Conservation (phyloP, 2,113 vertebrate genomes). For the Bubalus kerabau region DNA sequence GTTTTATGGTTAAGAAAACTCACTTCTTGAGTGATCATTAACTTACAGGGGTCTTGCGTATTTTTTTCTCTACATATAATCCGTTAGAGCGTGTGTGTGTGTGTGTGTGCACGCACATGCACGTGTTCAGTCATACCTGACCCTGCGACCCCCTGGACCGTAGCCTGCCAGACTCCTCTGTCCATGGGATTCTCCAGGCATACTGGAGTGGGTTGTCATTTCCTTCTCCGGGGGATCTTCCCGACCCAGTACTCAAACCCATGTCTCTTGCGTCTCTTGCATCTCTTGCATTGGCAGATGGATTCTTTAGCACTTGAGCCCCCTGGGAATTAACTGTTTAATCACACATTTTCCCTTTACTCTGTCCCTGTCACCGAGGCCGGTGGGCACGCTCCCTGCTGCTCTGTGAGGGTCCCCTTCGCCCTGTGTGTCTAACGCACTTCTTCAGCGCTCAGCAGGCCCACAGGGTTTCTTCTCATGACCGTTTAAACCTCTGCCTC, state of each 20-base stretch:
- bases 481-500: not conserved
- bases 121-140: not conserved
- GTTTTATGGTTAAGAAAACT: not conserved
- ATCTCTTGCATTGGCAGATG: not conserved
- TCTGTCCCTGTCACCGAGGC: not conserved
- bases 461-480: not conserved
- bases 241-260: not conserved
- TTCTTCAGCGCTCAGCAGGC: not conserved
- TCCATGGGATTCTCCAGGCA: not conserved
- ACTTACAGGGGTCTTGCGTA: not conserved
- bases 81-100: not conserved
- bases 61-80: not conserved
- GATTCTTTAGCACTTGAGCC: not conserved
- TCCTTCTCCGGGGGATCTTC: not conserved
- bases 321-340: not conserved
- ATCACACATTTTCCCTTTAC: not conserved
- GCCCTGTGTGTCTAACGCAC: not conserved
- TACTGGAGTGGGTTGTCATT: not conserved
- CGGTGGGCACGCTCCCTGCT: not conserved
- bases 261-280: not conserved
- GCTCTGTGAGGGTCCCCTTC: not conserved
- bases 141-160: rapidly evolving
- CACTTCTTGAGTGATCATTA: not conserved
- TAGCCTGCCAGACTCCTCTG: not conserved
- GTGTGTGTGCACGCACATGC: not conserved